Percentiles rank a stretch among this genome's conserved stretches.
Evolutionary conservation across 2,797 vertebrate genomes (phyloP).

Genomic region (Sardinella longiceps): DNA sequence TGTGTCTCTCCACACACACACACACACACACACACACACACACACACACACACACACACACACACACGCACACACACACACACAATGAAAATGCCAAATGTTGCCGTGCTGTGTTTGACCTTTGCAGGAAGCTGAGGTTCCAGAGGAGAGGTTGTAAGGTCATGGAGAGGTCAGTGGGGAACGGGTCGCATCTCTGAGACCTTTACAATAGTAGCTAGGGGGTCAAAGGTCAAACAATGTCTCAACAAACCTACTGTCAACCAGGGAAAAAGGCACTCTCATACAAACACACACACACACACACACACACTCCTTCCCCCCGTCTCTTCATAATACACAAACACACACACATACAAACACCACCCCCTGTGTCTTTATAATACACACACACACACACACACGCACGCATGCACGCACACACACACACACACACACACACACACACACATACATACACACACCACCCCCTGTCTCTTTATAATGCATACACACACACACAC

Average conservation of each 20-base stretch:
- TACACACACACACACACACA: conserved; percentile 26
- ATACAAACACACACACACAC: not conserved
- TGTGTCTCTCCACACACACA: conserved; percentile 27
- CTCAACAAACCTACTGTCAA: not conserved
- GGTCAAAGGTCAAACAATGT: not conserved
- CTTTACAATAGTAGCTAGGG: not conserved
- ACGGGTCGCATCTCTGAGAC: not conserved
- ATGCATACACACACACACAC: not conserved
- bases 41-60: conserved; percentile 26
- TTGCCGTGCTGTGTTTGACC: not conserved
- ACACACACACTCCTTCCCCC: too few relatives aligned
- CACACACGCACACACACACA: not conserved
- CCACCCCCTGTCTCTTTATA: too few relatives aligned
- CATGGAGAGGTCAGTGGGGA: not conserved
- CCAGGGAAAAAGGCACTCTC: not conserved
- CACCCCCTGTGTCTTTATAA: too few relatives aligned
- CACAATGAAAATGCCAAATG: conserved; percentile 5
- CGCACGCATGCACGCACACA: too few relatives aligned
- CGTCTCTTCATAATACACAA: too few relatives aligned
- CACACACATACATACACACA: not conserved
- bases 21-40: conserved; percentile 28
- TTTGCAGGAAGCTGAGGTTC: not conserved
- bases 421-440: not conserved
- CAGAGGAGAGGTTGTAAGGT: not conserved
- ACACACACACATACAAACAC: too few relatives aligned